Percentiles rank a stretch among this genome's conserved stretches.
Evolutionary conservation across 1,140 invertebrate species (phyloP).

Genomic region (Diachasma alloeum): DNA sequence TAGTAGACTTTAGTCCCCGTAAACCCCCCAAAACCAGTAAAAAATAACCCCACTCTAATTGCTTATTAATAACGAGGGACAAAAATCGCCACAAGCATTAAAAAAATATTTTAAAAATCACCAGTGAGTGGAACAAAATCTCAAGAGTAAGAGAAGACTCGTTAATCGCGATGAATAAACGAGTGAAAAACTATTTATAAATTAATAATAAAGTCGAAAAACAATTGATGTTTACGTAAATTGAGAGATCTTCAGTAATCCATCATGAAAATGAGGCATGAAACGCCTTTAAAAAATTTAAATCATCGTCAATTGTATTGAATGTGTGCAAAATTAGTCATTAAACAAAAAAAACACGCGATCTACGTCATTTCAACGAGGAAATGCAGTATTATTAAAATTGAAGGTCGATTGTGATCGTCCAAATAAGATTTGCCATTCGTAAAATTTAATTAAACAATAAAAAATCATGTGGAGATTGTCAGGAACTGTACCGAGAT

Average conservation of each 20-base stretch:
- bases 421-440: conserved; percentile 13
- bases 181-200: not conserved
- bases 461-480: conserved; percentile 16
- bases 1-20: conserved; percentile 64
- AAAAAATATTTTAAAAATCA: not conserved
- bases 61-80: not conserved
- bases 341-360: not conserved
- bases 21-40: conserved; percentile 58
- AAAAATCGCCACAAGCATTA: not conserved
- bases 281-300: not conserved
- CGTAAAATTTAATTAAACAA: not conserved
- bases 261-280: not conserved
- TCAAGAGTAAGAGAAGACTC: not conserved
- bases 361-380: not conserved
- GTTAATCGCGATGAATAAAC: not conserved
- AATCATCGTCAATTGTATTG: not conserved
- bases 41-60: conserved; percentile 45
- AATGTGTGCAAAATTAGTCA: conserved; percentile 3
- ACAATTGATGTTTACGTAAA: not conserved
- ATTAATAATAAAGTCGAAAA: not conserved
- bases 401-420: not conserved
- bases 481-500: conserved; percentile 52
- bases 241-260: not conserved
- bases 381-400: conserved; percentile 22
- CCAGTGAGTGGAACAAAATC: not conserved